These are phyloP conservation scores for Erebia ligea DNA, from an alignment of 2,888 invertebrate species.

Conservation along the genomic window DNA sequence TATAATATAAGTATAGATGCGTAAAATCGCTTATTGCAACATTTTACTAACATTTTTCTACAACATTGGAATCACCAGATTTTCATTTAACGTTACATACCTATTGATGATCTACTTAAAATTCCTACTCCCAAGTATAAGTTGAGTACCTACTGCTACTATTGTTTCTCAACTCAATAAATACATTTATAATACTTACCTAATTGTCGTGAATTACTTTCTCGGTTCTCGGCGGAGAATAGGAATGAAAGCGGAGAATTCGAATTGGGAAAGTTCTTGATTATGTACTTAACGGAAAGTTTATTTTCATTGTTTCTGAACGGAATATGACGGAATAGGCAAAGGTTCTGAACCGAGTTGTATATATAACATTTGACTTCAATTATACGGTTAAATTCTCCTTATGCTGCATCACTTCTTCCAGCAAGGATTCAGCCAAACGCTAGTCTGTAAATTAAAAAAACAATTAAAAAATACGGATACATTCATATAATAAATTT, in stretches of 20 bases:
- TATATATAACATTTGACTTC: background rate
- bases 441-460: too few relatives aligned
- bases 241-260: background rate
- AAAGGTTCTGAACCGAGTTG: background rate
- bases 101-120: background rate
- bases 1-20: too few relatives aligned
- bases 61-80: too few relatives aligned
- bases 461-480: too few relatives aligned
- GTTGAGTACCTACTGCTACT: background rate
- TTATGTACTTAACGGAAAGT: background rate
- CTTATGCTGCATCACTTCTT: too few relatives aligned
- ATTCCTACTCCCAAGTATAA: background rate
- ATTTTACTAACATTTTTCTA: too few relatives aligned
- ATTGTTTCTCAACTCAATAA: background rate
- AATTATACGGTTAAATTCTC: background rate
- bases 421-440: too few relatives aligned
- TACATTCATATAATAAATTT: too few relatives aligned
- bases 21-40: too few relatives aligned
- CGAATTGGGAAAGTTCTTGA: constrained; percentile 3
- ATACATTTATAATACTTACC: constrained; percentile 11
- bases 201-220: constrained; percentile 4
- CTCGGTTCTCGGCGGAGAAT: background rate
- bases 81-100: too few relatives aligned
- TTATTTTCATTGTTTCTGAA: background rate
- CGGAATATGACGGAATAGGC: background rate